A percentile compares a stretch with the other conserved stretches of the same genome.
phyloP scores from a whole-genome alignment of 2,797 vertebrate species.

The Geotria australis region DNA sequence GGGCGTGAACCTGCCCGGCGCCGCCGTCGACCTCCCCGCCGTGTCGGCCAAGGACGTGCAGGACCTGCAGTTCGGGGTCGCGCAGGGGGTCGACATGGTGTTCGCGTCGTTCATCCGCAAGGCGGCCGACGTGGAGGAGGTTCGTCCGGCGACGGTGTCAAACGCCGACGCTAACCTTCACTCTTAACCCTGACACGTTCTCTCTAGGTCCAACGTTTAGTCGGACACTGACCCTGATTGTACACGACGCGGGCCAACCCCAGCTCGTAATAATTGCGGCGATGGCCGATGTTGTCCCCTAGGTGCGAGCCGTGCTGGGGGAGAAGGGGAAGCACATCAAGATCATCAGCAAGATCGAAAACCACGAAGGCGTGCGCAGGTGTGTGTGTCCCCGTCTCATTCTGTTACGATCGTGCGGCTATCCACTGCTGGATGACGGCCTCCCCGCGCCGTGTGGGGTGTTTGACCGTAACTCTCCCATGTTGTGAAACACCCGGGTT shows the following conservation, averaged over 20 bases:
- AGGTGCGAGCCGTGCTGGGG: constrained; percentile 34
- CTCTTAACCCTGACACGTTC: too few species aligned
- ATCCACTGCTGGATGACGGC: not conserved
- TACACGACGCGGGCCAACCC: too few species aligned
- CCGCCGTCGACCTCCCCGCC: constrained; percentile 66
- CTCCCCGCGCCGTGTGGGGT: not conserved
- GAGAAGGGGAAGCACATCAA: constrained; percentile 88
- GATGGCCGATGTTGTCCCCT: too few species aligned
- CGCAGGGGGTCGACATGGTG: constrained; percentile 76
- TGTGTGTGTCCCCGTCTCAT: constrained; percentile 5
- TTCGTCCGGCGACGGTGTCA: constrained; percentile 4
- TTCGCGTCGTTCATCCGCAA: constrained; percentile 97
- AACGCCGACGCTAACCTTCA: too few species aligned
- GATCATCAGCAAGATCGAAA: constrained; percentile 97
- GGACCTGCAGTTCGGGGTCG: constrained; percentile 61
- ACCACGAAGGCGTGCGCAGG: constrained; percentile 87
- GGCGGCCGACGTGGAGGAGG: constrained; percentile 54
- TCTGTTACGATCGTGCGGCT: not conserved
- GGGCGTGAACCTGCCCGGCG: constrained; percentile 75
- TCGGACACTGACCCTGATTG: too few species aligned
- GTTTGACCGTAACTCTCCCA: not conserved
- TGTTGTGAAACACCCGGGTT: too few species aligned
- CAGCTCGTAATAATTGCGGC: too few species aligned
- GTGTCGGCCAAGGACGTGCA: constrained; percentile 70
- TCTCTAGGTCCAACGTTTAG: too few species aligned